Conservation (phyloP, 1,140 invertebrate genomes). For the Danaus plexippus region DNA sequence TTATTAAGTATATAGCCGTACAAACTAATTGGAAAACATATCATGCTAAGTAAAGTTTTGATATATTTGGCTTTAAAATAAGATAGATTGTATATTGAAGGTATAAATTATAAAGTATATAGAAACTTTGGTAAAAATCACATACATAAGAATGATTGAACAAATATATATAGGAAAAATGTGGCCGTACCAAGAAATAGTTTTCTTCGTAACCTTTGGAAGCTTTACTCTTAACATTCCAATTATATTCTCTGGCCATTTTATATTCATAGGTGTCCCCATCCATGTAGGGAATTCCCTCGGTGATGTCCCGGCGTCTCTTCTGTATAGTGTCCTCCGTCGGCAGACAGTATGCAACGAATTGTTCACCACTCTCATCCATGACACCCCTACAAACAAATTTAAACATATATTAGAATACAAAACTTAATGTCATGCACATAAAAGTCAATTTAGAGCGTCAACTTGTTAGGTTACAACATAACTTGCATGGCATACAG, state of each 20-base stretch:
- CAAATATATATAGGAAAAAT: too few relatives aligned
- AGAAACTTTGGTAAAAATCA: too few relatives aligned
- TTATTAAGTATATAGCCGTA: conserved; percentile 1
- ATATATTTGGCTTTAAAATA: too few relatives aligned
- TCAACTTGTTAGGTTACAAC: too few relatives aligned
- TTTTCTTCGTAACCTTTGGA: conserved; percentile 99
- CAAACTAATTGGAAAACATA: too few relatives aligned
- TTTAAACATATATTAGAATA: conserved; percentile 9
- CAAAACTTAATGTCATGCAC: neutral
- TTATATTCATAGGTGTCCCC: conserved; percentile 96
- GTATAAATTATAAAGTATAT: too few relatives aligned
- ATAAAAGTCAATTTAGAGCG: neutral
- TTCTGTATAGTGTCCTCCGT: conserved; percentile 93
- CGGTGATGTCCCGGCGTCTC: conserved; percentile 84
- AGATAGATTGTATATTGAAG: too few relatives aligned
- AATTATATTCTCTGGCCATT: conserved; percentile 96
- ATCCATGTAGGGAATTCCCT: conserved; percentile 88
- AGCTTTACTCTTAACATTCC: conserved; percentile 99
- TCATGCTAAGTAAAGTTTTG: too few relatives aligned
- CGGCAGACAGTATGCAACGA: conserved; percentile 98
- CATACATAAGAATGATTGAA: too few relatives aligned
- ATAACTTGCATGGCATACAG: too few relatives aligned
- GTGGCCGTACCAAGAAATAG: conserved; percentile 86
- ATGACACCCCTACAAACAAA: conserved; percentile 85
- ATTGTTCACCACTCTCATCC: conserved; percentile 98